A percentile compares a stretch with the other conserved stretches of the same genome.
phyloP scores from a whole-genome alignment of 2,113 vertebrate genomes.

The Onychostruthus taczanowskii region DNA sequence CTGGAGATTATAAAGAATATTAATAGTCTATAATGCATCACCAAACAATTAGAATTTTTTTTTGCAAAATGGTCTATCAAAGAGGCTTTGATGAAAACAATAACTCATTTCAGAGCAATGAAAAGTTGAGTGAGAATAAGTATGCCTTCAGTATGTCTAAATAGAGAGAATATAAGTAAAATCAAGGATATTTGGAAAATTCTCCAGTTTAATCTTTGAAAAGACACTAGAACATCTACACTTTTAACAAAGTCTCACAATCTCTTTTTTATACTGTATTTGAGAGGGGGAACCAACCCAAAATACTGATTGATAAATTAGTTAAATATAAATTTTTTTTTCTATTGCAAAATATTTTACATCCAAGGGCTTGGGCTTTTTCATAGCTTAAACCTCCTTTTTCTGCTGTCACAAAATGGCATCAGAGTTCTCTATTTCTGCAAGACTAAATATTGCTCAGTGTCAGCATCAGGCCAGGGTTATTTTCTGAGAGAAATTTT shows the following conservation, averaged over 20 bases:
- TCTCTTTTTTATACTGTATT: background rate
- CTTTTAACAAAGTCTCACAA: background rate
- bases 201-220: background rate
- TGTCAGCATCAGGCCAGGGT: background rate
- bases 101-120: background rate
- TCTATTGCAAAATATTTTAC: background rate
- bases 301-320: background rate
- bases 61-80: background rate
- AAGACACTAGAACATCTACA: background rate
- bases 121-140: background rate
- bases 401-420: background rate
- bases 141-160: background rate
- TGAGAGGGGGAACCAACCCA: background rate
- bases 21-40: background rate
- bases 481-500: constrained; percentile 6
- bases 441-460: background rate
- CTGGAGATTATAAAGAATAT: background rate
- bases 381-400: background rate
- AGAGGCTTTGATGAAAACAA: background rate
- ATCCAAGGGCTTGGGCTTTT: background rate
- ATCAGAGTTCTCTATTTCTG: background rate
- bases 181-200: background rate
- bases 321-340: background rate
- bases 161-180: background rate
- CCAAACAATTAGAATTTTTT: background rate